Conservation (phyloP, 2,797 vertebrate genomes). For the Columba guinea region DNA sequence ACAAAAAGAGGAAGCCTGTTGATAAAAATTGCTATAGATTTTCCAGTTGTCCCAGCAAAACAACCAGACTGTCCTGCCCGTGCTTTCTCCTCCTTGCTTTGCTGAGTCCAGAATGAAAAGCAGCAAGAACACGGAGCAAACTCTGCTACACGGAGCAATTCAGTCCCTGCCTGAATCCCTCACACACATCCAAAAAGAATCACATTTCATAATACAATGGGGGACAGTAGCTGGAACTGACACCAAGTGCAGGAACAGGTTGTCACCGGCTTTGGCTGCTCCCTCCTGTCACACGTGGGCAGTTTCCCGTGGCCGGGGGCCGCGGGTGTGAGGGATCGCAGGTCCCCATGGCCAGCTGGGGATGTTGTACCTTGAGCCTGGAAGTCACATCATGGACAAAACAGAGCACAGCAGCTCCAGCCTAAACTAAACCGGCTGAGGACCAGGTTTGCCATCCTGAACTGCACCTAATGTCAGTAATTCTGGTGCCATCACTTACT, state of each 20-base stretch:
- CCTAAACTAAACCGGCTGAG: not conserved
- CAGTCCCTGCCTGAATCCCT: not conserved
- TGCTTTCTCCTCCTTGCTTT: not conserved
- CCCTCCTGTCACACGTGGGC: accelerated
- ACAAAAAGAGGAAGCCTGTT: not conserved
- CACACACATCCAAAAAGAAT: accelerated
- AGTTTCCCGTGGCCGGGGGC: accelerated
- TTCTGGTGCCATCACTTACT: not conserved
- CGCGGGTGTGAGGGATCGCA: not conserved
- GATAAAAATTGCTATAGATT: not conserved
- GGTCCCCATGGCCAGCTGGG: not conserved
- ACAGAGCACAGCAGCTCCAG: accelerated
- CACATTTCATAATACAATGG: accelerated
- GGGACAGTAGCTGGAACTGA: not conserved
- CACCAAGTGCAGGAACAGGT: not conserved
- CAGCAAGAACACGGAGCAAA: not conserved
- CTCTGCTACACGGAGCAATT: not conserved
- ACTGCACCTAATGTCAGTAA: accelerated
- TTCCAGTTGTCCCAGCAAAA: not conserved
- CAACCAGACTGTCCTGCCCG: not conserved
- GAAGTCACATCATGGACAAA: not conserved
- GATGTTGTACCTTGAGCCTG: not conserved
- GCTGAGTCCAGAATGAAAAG: not conserved
- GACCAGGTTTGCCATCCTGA: not conserved
- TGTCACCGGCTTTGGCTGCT: too few relatives aligned